A percentile compares a stretch with the other conserved stretches of the same genome.
These are phyloP conservation scores for Zophobas morio DNA, from an alignment of 1,140 invertebrate genomes.

Conservation along the genomic window DNA sequence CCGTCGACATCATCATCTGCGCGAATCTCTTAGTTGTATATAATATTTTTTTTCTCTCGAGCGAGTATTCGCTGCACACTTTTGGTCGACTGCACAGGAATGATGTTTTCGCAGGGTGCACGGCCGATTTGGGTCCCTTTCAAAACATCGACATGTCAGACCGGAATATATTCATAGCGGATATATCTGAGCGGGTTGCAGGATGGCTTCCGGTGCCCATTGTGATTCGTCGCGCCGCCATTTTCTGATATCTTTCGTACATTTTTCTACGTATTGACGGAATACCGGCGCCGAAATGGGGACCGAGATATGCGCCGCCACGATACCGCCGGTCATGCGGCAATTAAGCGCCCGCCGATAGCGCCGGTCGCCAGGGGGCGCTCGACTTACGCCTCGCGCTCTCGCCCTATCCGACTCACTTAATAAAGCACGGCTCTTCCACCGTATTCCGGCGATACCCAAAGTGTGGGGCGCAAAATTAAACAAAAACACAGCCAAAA, in stretches of 20 bases:
- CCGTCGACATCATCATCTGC: constrained; percentile 24
- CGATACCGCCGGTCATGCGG: background rate
- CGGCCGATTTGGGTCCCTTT: constrained; percentile 38
- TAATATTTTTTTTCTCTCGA: constrained; percentile 31
- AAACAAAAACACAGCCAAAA: too few relatives aligned
- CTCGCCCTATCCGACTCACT: background rate
- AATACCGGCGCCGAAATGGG: constrained; percentile 37
- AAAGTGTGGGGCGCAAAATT: too few relatives aligned
- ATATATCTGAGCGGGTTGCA: constrained; percentile 46
- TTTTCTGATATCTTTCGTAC: constrained; percentile 49
- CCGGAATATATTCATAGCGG: constrained; percentile 50
- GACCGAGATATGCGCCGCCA: constrained; percentile 40
- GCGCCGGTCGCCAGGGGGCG: constrained; percentile 11
- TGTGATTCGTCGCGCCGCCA: constrained; percentile 42
- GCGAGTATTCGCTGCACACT: constrained; percentile 24
- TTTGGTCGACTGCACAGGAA: constrained; percentile 35
- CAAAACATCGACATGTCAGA: constrained; percentile 38
- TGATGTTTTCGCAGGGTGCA: constrained; percentile 36
- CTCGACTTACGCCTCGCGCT: constrained; percentile 12
- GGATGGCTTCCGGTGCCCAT: constrained; percentile 46
- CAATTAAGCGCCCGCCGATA: background rate
- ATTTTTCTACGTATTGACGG: constrained; percentile 49
- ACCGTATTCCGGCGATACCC: too few relatives aligned
- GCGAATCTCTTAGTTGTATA: constrained; percentile 1
- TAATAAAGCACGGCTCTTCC: too few relatives aligned